Evolutionary conservation across 2,797 vertebrate genomes (phyloP).

Genomic region (Girardinus metallicus): DNA sequence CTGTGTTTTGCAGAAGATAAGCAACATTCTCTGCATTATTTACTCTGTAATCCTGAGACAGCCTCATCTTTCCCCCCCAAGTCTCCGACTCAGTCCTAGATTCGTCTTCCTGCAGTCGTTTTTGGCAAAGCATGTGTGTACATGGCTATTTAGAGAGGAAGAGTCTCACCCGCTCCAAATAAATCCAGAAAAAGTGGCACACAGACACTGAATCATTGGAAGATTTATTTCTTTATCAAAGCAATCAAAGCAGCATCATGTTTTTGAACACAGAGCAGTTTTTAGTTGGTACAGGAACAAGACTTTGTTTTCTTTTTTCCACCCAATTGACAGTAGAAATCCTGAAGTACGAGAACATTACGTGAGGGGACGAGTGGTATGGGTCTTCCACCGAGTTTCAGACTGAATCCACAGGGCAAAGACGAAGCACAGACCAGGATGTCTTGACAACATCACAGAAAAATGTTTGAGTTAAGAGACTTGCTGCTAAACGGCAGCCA

Average conservation of each 20-base stretch:
- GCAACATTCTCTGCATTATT: slow-evolving; percentile 29
- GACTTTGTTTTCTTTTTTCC: slow-evolving; percentile 40
- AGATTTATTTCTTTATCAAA: slow-evolving; percentile 83
- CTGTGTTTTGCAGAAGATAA: slow-evolving; percentile 14
- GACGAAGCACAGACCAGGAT: slow-evolving; percentile 44
- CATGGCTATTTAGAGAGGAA: slow-evolving; percentile 16
- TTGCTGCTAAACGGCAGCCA: slow-evolving; percentile 66
- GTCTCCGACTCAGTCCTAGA: neutral
- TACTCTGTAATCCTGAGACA: slow-evolving; percentile 23
- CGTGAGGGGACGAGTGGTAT: slow-evolving; percentile 41
- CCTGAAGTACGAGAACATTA: slow-evolving; percentile 58
- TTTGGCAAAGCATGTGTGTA: slow-evolving; percentile 17
- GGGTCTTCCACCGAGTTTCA: slow-evolving; percentile 46
- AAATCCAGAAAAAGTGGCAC: slow-evolving; percentile 19
- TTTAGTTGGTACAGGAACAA: slow-evolving; percentile 66
- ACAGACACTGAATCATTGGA: slow-evolving; percentile 47
- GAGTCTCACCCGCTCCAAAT: neutral
- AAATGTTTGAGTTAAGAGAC: slow-evolving; percentile 39
- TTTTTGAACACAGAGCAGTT: slow-evolving; percentile 60
- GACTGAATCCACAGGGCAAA: slow-evolving; percentile 48
- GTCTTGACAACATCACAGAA: slow-evolving; percentile 30
- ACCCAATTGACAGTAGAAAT: slow-evolving; percentile 52
- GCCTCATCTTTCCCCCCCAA: slow-evolving; percentile 3
- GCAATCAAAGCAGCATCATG: slow-evolving; percentile 77
- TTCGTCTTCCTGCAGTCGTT: slow-evolving; percentile 19